These are phyloP conservation scores for Metallyticus violacea DNA, from an alignment of 2,888 invertebrate genomes.

Conservation along the genomic window DNA sequence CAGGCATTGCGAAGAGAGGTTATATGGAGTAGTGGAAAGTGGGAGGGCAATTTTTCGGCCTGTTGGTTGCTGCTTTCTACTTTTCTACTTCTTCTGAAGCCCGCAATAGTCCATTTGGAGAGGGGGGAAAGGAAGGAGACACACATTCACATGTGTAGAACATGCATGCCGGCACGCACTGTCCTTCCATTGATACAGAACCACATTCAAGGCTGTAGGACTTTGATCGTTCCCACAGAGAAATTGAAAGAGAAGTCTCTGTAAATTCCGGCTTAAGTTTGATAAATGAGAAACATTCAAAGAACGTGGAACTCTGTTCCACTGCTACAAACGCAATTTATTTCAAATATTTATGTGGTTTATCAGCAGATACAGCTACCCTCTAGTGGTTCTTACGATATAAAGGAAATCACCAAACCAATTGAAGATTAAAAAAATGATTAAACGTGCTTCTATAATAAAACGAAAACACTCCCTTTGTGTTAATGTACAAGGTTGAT, in stretches of 20 bases:
- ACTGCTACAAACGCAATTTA: too few relatives aligned
- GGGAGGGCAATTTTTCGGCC: constrained; percentile 6
- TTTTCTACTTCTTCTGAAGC: neutral
- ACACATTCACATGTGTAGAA: neutral
- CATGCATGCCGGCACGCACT: neutral
- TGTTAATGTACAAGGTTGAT: too few relatives aligned
- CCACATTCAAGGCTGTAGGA: neutral
- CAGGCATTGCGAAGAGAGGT: neutral
- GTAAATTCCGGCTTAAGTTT: neutral
- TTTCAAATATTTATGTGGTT: too few relatives aligned
- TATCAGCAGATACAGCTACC: too few relatives aligned
- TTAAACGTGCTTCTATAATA: too few relatives aligned
- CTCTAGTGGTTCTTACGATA: too few relatives aligned
- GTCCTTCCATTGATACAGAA: neutral
- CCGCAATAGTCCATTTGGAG: neutral
- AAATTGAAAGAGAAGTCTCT: neutral
- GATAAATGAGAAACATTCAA: neutral
- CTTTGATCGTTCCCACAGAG: neutral
- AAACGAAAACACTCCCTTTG: too few relatives aligned
- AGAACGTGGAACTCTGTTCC: neutral
- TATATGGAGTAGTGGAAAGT: neutral
- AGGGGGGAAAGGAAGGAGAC: too few relatives aligned
- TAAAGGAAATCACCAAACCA: too few relatives aligned
- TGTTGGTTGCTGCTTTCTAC: neutral
- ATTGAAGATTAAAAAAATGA: too few relatives aligned